Evolutionary conservation across 1,140 invertebrate species (phyloP), one percentile per base, ranked within the genome.

Genomic region (Zophobas atratus): DNA sequence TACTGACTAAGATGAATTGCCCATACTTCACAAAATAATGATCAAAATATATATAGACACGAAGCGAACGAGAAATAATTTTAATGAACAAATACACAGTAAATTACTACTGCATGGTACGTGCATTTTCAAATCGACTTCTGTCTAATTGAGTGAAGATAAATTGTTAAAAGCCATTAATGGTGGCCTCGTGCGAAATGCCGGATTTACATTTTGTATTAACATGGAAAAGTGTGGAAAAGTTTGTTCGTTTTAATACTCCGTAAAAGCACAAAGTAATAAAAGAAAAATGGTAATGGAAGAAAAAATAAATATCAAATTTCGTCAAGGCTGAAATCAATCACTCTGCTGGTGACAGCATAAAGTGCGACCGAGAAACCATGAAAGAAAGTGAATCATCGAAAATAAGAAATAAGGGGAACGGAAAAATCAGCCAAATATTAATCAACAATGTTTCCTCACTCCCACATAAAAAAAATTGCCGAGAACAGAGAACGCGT

Each of bases 21-120:
- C 32, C 39, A n/a, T 67, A 43, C 43, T 67, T 67, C 60, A 67
- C n/a, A 67, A n/a, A 43, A 67, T 67, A 39, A 63, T 41, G 57
- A 63, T n/a, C n/a, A 8, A 57, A 51, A 55, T 32, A 55, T 55
- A 55, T 34, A 55, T 34, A 34, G 33, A 20, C 53, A 55, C 20
- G 20, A 20, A 20, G 20, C 0, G 20, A 20, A 0, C 20, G 20
- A 20, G 20, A 20, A 20, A 20, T 20, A 20, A 0, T 20, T 20
- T 20, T 20, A 20, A 20, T 20, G 20, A 20, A 20, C 20, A 20
- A 20, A 20, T 20, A 20, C 20, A 20, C 20, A 20, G 20, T 20
- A 20, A 20, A 20, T 20, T 20, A 20, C 20, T 20, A 20, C 20
- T 20, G 20, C 20, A 20, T 20, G 0, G 20, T 20, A 20, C 20